phyloP scores from a whole-genome alignment of 2,888 invertebrate genomes.

The Caenorhabditis panamensis region DNA sequence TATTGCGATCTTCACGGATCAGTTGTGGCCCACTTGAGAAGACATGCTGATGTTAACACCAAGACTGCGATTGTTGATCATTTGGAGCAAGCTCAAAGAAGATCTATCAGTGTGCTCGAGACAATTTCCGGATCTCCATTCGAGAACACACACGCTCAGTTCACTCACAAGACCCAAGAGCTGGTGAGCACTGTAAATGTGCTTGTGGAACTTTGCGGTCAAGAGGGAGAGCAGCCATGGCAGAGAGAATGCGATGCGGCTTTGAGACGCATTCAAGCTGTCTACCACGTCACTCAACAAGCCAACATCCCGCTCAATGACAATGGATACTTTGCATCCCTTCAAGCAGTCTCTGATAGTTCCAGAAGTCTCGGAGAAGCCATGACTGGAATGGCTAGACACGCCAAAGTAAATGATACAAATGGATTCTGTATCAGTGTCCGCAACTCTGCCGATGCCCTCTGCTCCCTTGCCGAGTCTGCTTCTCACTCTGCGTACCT shows the following conservation, averaged over 20 bases:
- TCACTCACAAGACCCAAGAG: constrained; percentile 65
- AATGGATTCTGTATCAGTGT: constrained; percentile 89
- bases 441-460: constrained; percentile 87
- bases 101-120: constrained; percentile 69
- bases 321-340: constrained; percentile 84
- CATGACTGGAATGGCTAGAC: constrained; percentile 94
- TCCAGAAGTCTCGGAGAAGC: constrained; percentile 86
- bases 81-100: constrained; percentile 68
- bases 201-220: constrained; percentile 91
- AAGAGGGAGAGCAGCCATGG: constrained; percentile 92
- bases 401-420: constrained; percentile 91
- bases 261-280: constrained; percentile 91
- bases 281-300: constrained; percentile 89
- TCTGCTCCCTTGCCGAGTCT: constrained; percentile 93
- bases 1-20: constrained; percentile 76
- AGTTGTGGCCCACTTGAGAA: constrained; percentile 64
- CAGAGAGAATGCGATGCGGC: constrained; percentile 98
- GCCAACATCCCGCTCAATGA: constrained; percentile 92
- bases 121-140: constrained; percentile 62
- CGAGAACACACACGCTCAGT: constrained; percentile 64
- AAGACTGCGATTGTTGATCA: constrained; percentile 45
- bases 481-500: constrained; percentile 94
- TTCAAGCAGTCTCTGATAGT: constrained; percentile 86
- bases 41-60: constrained; percentile 31
- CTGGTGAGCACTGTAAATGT: constrained; percentile 85